A percentile compares a stretch with the other conserved stretches of the same genome.
These are phyloP conservation scores for Flabesymbios commensalis DNA, from an alignment of 2,888 invertebrate genomes.

Conservation along the genomic window DNA sequence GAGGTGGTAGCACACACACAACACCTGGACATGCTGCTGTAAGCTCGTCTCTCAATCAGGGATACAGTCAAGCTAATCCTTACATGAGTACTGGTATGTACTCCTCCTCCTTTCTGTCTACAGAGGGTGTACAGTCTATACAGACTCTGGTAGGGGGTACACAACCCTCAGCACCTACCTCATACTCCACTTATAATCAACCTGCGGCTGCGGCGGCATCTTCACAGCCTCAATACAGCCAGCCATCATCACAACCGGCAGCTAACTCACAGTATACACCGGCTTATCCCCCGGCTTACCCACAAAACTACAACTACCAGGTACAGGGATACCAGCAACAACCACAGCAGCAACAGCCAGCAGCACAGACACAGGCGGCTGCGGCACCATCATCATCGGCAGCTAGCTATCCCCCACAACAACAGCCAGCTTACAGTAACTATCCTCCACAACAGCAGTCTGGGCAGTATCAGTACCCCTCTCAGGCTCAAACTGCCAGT, in stretches of 20 bases:
- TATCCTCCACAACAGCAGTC: no score
- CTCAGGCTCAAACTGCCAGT: no score
- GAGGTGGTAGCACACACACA: not conserved
- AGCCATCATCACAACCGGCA: not conserved
- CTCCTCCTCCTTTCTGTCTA: constrained; percentile 55
- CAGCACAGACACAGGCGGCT: no score
- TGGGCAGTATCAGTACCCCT: no score
- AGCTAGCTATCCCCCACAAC: no score
- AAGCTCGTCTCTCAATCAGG: constrained; percentile 1
- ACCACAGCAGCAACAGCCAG: not conserved
- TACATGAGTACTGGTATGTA: constrained; percentile 54
- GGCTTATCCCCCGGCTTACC: not conserved
- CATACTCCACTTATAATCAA: not conserved
- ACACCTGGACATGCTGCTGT: not conserved
- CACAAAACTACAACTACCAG: not conserved
- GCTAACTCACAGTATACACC: not conserved
- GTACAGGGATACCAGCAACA: not conserved
- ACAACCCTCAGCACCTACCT: not conserved
- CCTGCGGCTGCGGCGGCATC: not conserved
- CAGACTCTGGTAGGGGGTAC: constrained; percentile 50
- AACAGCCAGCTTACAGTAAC: no score
- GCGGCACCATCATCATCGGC: no score
- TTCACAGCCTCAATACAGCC: not conserved
- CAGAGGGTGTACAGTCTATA: constrained; percentile 54
- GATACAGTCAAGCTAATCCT: constrained; percentile 37